Conservation (phyloP, 2,888 invertebrate species). For the Dilophus febrilis region DNA sequence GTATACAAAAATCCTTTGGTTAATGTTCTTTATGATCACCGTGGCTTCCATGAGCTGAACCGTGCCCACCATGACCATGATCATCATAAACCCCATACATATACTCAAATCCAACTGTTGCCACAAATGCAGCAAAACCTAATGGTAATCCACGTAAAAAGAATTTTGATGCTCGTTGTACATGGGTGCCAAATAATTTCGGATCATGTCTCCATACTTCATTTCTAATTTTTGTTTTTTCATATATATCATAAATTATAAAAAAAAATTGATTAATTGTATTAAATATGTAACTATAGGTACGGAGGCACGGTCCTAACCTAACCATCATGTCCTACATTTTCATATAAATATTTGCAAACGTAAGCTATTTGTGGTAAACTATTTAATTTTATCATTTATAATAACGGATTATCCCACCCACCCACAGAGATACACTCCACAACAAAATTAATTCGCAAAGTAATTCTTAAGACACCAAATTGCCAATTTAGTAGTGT, state of each 20-base stretch:
- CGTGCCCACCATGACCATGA: conserved; percentile 21
- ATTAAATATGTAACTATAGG: background rate
- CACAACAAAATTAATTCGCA: too few species aligned
- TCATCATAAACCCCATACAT: conserved; percentile 21
- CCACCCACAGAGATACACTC: too few species aligned
- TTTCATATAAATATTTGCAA: too few species aligned
- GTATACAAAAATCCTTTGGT: too few species aligned
- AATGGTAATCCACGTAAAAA: conserved; percentile 47
- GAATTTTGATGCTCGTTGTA: conserved; percentile 26
- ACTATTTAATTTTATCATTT: too few species aligned
- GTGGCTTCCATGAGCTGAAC: conserved; percentile 32
- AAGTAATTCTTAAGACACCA: too few species aligned
- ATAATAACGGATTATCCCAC: too few species aligned
- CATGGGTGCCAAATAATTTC: conserved; percentile 38
- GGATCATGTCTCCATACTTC: conserved; percentile 65
- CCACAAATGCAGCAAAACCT: conserved; percentile 41
- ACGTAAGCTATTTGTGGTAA: too few species aligned
- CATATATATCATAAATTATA: background rate
- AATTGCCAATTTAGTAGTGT: too few species aligned
- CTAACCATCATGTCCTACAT: too few species aligned
- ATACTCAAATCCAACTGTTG: conserved; percentile 35
- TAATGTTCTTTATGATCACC: conserved; percentile 22
- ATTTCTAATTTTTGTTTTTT: conserved; percentile 38
- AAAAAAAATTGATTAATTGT: background rate
- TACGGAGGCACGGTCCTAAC: too few species aligned